Percentiles rank a stretch among this genome's conserved stretches.
Evolutionary conservation across 2,888 invertebrate genomes (phyloP).

Genomic region (Philopedon plagiatum): DNA sequence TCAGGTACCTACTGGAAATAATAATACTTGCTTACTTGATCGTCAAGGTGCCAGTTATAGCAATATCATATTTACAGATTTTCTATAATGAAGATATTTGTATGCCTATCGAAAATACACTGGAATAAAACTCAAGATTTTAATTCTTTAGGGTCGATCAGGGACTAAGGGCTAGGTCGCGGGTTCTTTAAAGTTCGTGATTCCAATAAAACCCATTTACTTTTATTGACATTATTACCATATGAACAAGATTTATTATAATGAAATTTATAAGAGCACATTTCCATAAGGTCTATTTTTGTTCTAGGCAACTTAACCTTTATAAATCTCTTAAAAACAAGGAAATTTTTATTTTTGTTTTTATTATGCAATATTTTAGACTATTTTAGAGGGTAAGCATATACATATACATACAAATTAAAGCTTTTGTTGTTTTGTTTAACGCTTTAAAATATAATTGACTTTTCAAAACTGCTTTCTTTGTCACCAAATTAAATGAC

Average conservation of each 20-base stretch:
- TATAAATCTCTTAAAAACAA: neutral
- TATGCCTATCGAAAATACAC: slow-evolving; percentile 18
- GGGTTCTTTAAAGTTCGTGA: slow-evolving; percentile 41
- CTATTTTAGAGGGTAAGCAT: too few species aligned
- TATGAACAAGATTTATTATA: slow-evolving; percentile 35
- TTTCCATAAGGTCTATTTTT: slow-evolving; percentile 8
- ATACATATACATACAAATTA: too few species aligned
- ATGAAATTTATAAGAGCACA: slow-evolving; percentile 22
- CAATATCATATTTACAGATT: neutral
- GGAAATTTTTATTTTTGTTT: neutral
- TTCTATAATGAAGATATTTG: slow-evolving; percentile 15
- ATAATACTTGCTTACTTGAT: neutral
- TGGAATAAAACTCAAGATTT: slow-evolving; percentile 16
- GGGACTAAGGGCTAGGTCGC: slow-evolving; percentile 31
- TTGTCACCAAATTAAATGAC: too few species aligned
- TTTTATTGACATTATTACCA: slow-evolving; percentile 44
- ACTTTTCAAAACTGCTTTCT: too few species aligned
- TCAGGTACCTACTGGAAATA: too few species aligned
- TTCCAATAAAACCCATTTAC: slow-evolving; percentile 39
- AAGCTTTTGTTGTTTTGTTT: too few species aligned
- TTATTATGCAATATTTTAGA: too few species aligned
- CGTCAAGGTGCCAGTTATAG: neutral
- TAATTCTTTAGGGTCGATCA: slow-evolving; percentile 28
- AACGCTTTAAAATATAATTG: too few species aligned
- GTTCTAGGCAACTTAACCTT: neutral